Base-by-base conservation (phyloP, 1,140 invertebrate genomes). In the Camponotus pennsylvanicus region DNA sequence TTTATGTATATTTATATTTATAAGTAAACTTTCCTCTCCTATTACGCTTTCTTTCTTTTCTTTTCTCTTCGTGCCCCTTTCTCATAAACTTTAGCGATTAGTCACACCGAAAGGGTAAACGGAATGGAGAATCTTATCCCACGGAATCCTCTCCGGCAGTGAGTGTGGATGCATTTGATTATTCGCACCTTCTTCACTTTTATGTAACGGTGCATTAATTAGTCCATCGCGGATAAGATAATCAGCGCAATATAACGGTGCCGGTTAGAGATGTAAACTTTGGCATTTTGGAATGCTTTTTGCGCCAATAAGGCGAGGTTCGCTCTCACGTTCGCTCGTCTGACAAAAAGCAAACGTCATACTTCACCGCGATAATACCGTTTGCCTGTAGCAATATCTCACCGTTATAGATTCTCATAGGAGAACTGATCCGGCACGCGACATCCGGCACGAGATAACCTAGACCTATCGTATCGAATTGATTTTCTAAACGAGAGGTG, bases 41-140 rank as follows among this genome's bases (percentile, higher is more conserved):
- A 66, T 37, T 37, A n/a, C 52, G 5, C 32, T 21, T 27, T 32
- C 27, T 21, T n/a, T 27, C 27, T 77, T 84, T 57, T 8, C 40
- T 64, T 34, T 21, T 59, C 32, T 42, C 11, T 55, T n/a, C 27
- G 45, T 13, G 40, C 63, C 27, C 49, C 21, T 80, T 80, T 79
- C 76, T 69, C 37, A 15, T 37, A 32, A 59, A 57, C 69, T 52
- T 45, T 4, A 55, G 9, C 61, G 88, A 90, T 90, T 85, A 90
- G 86, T 90, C 88, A 64, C 34, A 83, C 37, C 34, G 76, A 90
- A 90, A 89, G 86, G 75, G 79, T 85, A 89, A 86, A 11, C 61
- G 55, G 45, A 63, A 69, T 21, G 67, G 34, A 27, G 18, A 32
- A n/a, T 67, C 40, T 76, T 76, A 76, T 86, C 88, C 55, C 87